Conservation (phyloP, 2,113 vertebrate species). For the Fulica atra region DNA sequence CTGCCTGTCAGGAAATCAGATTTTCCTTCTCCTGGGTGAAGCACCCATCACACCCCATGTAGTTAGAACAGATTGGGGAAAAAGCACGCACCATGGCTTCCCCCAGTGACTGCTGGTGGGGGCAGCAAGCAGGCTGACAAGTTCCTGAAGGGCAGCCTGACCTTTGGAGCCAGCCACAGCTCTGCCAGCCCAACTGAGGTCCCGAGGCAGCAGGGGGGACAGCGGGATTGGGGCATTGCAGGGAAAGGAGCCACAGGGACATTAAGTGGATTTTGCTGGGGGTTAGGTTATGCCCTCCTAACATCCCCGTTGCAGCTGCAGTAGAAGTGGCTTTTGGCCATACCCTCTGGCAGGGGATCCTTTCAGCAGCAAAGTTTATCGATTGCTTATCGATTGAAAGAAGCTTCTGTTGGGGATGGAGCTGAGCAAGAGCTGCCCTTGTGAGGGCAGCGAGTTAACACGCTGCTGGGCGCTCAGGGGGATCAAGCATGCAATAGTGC, state of each 20-base stretch:
- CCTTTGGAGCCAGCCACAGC: conserved; percentile 3
- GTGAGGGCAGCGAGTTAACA: background rate
- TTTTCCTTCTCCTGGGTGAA: background rate
- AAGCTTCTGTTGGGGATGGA: background rate
- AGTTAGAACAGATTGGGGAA: background rate
- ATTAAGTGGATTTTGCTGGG: conserved; percentile 53
- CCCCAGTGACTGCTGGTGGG: background rate
- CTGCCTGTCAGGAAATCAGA: background rate
- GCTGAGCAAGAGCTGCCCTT: conserved; percentile 44
- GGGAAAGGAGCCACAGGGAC: background rate
- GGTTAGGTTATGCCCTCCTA: conserved; percentile 10
- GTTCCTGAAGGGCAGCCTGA: conserved; percentile 16
- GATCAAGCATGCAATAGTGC: background rate
- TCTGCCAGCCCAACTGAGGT: background rate
- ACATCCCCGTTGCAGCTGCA: background rate
- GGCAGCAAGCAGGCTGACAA: background rate
- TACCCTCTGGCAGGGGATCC: background rate
- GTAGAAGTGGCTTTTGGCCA: background rate
- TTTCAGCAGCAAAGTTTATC: conserved; percentile 6
- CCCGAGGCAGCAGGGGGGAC: background rate
- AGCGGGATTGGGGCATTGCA: background rate
- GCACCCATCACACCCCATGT: background rate
- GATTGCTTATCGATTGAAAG: conserved; percentile 52
- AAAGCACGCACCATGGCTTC: background rate
- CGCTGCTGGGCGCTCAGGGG: background rate